Conservation (phyloP, 2,888 invertebrate species). For the Diaprepes abbreviatus region DNA sequence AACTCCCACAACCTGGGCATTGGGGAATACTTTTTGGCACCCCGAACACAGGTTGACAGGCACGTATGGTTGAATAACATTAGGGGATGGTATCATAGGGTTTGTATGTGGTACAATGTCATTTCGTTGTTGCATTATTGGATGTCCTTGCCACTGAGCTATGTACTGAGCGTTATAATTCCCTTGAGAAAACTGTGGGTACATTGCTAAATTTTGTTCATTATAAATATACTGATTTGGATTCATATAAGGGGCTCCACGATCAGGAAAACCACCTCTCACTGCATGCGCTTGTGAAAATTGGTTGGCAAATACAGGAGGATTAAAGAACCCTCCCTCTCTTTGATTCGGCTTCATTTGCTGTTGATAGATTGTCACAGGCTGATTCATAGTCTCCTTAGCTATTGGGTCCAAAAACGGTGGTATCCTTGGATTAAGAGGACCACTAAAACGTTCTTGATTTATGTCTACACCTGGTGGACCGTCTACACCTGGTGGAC, state of each 20-base stretch:
- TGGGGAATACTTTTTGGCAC: constrained; percentile 35
- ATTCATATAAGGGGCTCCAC: background rate
- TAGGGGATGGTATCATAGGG: background rate
- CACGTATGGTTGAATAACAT: background rate
- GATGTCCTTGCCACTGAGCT: constrained; percentile 12
- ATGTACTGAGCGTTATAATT: constrained; percentile 4
- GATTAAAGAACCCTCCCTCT: constrained; percentile 10
- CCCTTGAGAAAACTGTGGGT: constrained; percentile 8
- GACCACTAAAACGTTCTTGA: background rate
- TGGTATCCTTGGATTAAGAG: background rate
- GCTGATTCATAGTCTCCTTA: background rate
- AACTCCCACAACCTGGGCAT: constrained; percentile 13
- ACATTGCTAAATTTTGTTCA: constrained; percentile 1
- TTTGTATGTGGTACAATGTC: background rate
- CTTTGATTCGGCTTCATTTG: background rate
- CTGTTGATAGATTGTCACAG: background rate
- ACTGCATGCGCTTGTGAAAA: background rate
- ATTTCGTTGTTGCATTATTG: background rate
- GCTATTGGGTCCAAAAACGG: background rate
- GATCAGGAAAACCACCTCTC: background rate
- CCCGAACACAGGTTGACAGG: constrained; percentile 8
- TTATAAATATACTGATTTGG: constrained; percentile 12
- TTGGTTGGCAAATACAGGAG: background rate
- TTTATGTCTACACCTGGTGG: constrained; percentile 12
- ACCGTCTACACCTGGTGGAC: constrained; percentile 11